Base-by-base conservation (phyloP, 2,113 vertebrate genomes). In the Ramphastos sulfuratus region DNA sequence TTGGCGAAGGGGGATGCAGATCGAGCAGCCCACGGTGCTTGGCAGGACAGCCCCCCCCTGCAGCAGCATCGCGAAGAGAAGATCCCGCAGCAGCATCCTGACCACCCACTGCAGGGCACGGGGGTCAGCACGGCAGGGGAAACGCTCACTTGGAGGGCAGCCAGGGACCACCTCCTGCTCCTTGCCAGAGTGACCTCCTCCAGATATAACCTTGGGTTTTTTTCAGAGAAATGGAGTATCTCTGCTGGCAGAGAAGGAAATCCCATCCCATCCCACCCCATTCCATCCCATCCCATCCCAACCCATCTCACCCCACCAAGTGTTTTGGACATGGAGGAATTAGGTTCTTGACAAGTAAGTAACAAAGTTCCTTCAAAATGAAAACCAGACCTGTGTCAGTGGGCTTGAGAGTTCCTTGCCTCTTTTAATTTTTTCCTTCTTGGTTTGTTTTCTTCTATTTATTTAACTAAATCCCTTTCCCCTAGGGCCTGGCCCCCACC, bases 21-120 rank as follows among this genome's bases (percentile, higher is more conserved):
- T 74, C 52, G 1, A 1, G 7, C 0, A 5, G 21, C 21, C 39
- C 67, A 5, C 0, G 39, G 63, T 0, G 5, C 20, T n/a, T 2
- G 66, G 87, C 84, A n/a, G 67, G 80, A 55, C 27, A 27, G n/a
- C 30, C 46, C 67, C 31, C 33, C 61, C 24, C 50, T 37, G 18
- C 1, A 1, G 10, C 1, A 0, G 17, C 78, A 37, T 8, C 78
- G 21, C 1, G 0, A 0, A 0, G 46, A 1, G 2, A 35, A 10
- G 1, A 1, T 15, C 82, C 63, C 80, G 35, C 11, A 2, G 70
- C 82, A 44, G 12, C 3, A 1, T 12, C 74, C 31, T 0, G 2
- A 48, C n/a, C 72, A 11, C 79, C 39, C 8, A 4, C 21, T 0
- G 0, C 1, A 5, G 61, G 56, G 28, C 52, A 16, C 4, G 1